Evolutionary conservation across 2,113 vertebrate genomes (phyloP).

Genomic region (Nycticorax nycticorax): DNA sequence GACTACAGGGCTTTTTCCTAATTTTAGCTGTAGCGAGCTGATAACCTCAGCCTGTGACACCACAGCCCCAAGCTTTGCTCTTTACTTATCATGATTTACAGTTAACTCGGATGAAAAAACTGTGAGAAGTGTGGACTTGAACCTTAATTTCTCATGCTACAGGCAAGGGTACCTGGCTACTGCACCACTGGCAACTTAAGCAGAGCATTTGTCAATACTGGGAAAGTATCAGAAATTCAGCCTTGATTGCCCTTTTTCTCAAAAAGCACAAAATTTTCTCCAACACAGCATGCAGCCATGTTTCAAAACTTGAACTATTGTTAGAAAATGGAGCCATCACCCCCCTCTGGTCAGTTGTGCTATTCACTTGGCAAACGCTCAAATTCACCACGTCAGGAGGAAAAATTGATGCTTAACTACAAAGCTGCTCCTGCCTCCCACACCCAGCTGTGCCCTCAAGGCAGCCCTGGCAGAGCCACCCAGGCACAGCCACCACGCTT

Average conservation of each 20-base stretch:
- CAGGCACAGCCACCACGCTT: neutral
- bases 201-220: neutral
- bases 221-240: neutral
- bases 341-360: neutral
- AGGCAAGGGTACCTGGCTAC: neutral
- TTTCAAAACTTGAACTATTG: neutral
- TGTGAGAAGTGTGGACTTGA: neutral
- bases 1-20: neutral
- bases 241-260: neutral
- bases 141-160: neutral
- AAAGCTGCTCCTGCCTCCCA: neutral
- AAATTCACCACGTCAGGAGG: neutral
- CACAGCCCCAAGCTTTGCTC: conserved; percentile 4
- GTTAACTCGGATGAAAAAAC: neutral
- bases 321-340: conserved; percentile 8
- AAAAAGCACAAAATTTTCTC: neutral
- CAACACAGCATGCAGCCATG: neutral
- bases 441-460: neutral
- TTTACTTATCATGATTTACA: conserved; percentile 25
- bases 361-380: conserved; percentile 9
- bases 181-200: neutral
- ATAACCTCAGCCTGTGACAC: conserved; percentile 25
- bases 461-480: neutral
- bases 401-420: neutral
- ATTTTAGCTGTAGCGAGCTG: neutral